Evolutionary conservation across 2,888 invertebrate species (phyloP).

Genomic region (Litoditis marina): DNA sequence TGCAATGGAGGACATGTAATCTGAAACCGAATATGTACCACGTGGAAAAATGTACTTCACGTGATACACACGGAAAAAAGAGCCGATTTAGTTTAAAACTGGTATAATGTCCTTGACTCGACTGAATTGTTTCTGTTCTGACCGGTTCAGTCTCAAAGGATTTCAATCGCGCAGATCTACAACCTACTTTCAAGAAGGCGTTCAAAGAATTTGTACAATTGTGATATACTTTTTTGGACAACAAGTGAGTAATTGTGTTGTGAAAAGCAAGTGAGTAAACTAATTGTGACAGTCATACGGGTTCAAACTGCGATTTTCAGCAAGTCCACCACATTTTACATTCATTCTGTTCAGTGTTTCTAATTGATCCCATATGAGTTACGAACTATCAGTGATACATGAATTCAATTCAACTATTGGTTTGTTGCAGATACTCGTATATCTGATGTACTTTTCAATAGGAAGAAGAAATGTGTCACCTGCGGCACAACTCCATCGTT

Average conservation of each 20-base stretch:
- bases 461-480: neutral
- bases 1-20: slow-evolving; percentile 40
- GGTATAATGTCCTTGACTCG: too few species aligned
- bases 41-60: neutral
- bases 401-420: neutral
- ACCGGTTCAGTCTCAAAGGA: too few species aligned
- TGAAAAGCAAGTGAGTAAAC: too few species aligned
- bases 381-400: neutral
- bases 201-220: too few species aligned
- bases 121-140: too few species aligned
- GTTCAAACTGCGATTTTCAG: neutral
- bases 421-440: neutral
- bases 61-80: neutral
- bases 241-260: too few species aligned
- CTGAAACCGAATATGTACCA: slow-evolving; percentile 2
- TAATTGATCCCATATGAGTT: neutral
- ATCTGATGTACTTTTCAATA: neutral
- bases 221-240: too few species aligned
- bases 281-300: too few species aligned
- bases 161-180: too few species aligned
- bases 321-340: neutral
- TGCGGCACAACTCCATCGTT: slow-evolving; percentile 44
- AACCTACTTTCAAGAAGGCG: too few species aligned
- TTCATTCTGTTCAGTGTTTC: neutral
- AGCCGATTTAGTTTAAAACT: neutral